Percentiles rank a stretch among this genome's conserved stretches.
Conservation (phyloP, 2,797 vertebrate genomes). For the Oceanodroma leucorhoa region DNA sequence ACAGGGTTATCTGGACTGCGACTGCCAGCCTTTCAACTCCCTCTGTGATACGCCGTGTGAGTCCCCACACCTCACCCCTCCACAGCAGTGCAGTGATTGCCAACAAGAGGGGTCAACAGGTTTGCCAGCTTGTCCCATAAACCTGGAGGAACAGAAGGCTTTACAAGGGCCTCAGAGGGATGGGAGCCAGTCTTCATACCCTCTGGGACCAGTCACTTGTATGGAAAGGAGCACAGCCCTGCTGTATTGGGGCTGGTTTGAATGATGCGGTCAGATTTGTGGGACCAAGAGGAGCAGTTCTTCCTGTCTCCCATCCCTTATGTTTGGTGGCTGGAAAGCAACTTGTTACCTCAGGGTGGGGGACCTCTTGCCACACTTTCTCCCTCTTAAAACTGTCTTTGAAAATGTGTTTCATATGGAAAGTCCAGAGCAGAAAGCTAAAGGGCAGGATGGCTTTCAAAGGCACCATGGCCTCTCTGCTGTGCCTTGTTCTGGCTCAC, state of each 20-base stretch:
- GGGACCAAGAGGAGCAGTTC: neutral
- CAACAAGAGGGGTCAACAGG: neutral
- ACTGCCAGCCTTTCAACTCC: neutral
- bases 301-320: neutral
- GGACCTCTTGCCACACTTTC: neutral
- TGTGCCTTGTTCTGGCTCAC: neutral
- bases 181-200: neutral
- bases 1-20: neutral
- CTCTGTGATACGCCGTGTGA: fast-evolving
- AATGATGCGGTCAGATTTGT: neutral
- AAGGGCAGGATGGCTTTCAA: neutral
- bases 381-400: neutral
- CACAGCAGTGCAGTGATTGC: neutral
- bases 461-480: neutral
- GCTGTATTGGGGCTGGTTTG: neutral
- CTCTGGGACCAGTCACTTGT: neutral
- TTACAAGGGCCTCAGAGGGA: neutral
- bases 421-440: neutral
- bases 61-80: neutral
- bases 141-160: neutral
- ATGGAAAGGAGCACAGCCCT: neutral
- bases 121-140: neutral
- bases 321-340: neutral
- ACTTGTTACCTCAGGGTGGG: fast-evolving
- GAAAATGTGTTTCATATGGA: neutral